Evolutionary conservation across 2,797 vertebrate species (phyloP).

Genomic region (Sylvia borin): DNA sequence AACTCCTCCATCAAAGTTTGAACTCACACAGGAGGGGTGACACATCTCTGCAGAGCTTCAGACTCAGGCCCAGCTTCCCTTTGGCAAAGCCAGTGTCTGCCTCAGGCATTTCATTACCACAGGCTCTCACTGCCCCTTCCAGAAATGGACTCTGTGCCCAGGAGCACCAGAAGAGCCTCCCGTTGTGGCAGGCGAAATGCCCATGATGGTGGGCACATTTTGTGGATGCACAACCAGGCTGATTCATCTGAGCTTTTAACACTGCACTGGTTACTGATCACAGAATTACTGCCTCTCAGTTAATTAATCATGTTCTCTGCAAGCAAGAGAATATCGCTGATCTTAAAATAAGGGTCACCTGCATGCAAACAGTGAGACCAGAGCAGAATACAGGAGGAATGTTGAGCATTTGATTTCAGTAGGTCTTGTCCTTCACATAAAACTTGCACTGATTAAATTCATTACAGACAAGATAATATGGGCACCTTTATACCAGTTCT

Average conservation of each 20-base stretch:
- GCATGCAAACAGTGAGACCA: background rate
- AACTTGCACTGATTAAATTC: background rate
- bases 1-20: background rate
- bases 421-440: background rate
- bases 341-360: background rate
- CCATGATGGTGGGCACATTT: background rate
- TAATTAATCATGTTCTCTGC: background rate
- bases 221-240: background rate
- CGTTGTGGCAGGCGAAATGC: background rate
- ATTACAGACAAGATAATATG: fast-evolving
- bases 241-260: background rate
- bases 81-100: background rate
- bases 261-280: background rate
- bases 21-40: background rate
- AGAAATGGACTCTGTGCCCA: background rate
- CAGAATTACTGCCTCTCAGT: background rate
- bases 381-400: background rate
- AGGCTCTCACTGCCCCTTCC: background rate
- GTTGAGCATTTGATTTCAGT: background rate
- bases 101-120: fast-evolving
- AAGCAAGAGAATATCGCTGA: background rate
- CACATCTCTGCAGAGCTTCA: background rate
- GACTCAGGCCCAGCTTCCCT: background rate
- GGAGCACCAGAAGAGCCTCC: background rate
- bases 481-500: background rate